Conservation (phyloP, 1,140 invertebrate species). For the Holotrichia oblita region DNA sequence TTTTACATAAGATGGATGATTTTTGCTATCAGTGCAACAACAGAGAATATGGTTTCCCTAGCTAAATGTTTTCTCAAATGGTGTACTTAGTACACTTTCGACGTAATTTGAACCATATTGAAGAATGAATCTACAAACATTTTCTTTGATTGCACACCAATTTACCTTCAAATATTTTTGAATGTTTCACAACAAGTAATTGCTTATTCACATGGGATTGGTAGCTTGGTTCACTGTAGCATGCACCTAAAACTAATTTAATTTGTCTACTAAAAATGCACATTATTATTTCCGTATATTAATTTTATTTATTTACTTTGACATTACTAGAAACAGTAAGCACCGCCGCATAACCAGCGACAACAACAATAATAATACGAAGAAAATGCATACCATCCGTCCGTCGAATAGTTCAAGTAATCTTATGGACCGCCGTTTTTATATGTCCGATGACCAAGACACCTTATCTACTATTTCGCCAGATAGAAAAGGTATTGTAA, state of each 20-base stretch:
- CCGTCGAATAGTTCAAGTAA: constrained; percentile 64
- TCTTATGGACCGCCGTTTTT: constrained; percentile 61
- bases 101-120: no score
- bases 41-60: no score
- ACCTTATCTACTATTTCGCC: constrained; percentile 58
- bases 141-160: no score
- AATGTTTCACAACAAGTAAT: no score
- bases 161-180: no score
- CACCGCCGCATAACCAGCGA: constrained; percentile 61
- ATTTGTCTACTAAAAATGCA: not conserved
- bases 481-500: constrained; percentile 70
- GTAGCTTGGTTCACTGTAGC: no score
- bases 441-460: constrained; percentile 65
- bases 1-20: no score
- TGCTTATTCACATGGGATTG: no score
- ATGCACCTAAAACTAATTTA: not conserved
- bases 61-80: no score
- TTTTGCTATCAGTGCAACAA: no score
- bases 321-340: constrained; percentile 41
- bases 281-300: not conserved
- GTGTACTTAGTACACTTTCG: no score
- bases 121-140: no score
- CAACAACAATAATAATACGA: constrained; percentile 68
- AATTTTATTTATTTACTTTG: not conserved
- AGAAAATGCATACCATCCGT: constrained; percentile 61